A percentile compares a stretch with the other conserved stretches of the same genome.
These are phyloP conservation scores for Agrochola macilenta DNA, from an alignment of 2,888 invertebrate species.

Conservation along the genomic window DNA sequence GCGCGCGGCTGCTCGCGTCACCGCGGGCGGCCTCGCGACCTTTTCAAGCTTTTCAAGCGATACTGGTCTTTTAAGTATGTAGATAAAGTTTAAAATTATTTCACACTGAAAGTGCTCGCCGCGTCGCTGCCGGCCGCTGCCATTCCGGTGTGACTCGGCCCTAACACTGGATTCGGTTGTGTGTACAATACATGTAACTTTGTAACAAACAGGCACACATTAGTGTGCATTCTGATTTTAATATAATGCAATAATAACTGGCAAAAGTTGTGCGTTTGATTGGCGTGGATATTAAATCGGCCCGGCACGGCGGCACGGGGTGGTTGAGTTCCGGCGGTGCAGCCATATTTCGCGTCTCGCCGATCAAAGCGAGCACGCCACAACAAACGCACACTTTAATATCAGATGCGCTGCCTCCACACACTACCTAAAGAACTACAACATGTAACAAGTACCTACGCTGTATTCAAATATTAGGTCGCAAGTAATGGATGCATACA, in stretches of 20 bases:
- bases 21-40: no score
- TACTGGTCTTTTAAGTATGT: no score
- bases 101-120: no score
- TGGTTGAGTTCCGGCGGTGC: conserved; percentile 73
- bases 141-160: no score
- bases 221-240: neutral
- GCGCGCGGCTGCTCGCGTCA: no score
- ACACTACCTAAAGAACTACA: conserved; percentile 41
- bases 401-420: conserved; percentile 60
- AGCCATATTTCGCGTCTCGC: conserved; percentile 82
- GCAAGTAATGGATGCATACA: neutral
- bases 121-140: no score
- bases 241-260: conserved; percentile 31
- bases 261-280: conserved; percentile 50
- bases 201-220: neutral
- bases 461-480: neutral
- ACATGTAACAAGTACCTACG: conserved; percentile 11
- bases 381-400: conserved; percentile 61
- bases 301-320: conserved; percentile 28
- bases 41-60: no score
- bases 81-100: no score
- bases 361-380: conserved; percentile 81
- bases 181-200: neutral
- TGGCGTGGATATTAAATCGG: conserved; percentile 75
- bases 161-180: neutral